phyloP scores from a whole-genome alignment of 2,888 invertebrate genomes.

The Melangyna quadrimaculata region DNA sequence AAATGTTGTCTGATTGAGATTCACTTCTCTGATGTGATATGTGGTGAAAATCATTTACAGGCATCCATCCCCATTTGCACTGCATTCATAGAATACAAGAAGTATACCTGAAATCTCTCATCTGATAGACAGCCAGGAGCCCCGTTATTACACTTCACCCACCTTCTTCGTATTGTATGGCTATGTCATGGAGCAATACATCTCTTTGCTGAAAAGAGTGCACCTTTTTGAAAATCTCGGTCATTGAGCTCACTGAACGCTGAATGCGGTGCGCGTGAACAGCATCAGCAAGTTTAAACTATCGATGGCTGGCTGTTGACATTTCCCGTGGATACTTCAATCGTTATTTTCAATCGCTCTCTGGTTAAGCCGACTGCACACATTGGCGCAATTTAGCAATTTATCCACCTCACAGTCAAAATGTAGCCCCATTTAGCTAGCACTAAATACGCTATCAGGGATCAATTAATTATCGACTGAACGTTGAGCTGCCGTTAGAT shows the following conservation, averaged over 20 bases:
- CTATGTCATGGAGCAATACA: too few relatives aligned
- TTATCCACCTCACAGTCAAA: constrained; percentile 6
- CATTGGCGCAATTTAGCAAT: constrained; percentile 1
- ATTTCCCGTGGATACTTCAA: constrained; percentile 59
- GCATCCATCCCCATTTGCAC: constrained; percentile 22
- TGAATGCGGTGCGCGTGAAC: background rate
- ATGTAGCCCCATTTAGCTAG: constrained; percentile 48
- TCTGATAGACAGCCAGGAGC: constrained; percentile 49
- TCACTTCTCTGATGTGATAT: constrained; percentile 9
- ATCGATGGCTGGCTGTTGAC: constrained; percentile 66
- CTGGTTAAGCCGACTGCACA: constrained; percentile 9
- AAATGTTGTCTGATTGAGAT: background rate
- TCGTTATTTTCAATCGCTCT: constrained; percentile 18
- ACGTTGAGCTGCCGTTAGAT: constrained; percentile 40
- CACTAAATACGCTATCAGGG: constrained; percentile 63
- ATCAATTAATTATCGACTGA: constrained; percentile 61
- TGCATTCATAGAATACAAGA: constrained; percentile 10
- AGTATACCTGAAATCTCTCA: constrained; percentile 23
- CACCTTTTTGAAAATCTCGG: background rate
- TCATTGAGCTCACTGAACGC: background rate
- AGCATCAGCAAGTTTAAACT: constrained; percentile 45
- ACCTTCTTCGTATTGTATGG: background rate
- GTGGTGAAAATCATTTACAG: constrained; percentile 29
- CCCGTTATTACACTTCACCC: background rate
- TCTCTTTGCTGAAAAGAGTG: constrained; percentile 14